Evolutionary conservation across 2,888 invertebrate genomes (phyloP).

Genomic region (Hypena proboscidalis): DNA sequence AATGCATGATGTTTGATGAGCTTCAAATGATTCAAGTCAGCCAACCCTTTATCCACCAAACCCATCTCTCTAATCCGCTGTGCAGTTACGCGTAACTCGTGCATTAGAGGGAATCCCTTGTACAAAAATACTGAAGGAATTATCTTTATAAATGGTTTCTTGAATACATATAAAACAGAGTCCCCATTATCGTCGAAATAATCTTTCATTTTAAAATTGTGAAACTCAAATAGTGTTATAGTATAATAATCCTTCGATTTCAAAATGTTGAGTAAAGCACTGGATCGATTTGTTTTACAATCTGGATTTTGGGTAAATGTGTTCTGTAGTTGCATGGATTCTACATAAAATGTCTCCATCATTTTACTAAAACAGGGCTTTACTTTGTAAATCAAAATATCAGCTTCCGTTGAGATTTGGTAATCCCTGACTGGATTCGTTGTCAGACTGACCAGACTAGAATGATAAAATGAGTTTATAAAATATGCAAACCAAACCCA

Average conservation of each 20-base stretch:
- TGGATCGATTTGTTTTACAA: constrained; percentile 29
- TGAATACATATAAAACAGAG: constrained; percentile 35
- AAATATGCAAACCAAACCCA: constrained; percentile 59
- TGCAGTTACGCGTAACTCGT: constrained; percentile 40
- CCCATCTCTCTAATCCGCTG: constrained; percentile 57
- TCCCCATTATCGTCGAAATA: constrained; percentile 48
- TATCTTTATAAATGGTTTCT: constrained; percentile 46
- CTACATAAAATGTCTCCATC: constrained; percentile 29
- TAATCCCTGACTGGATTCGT: constrained; percentile 35
- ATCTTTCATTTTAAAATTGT: constrained; percentile 41
- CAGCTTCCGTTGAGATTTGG: constrained; percentile 36
- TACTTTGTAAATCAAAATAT: constrained; percentile 11
- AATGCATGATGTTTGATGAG: constrained; percentile 28
- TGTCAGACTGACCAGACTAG: constrained; percentile 44
- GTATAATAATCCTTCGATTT: constrained; percentile 47
- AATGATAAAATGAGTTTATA: constrained; percentile 44
- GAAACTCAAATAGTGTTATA: constrained; percentile 43
- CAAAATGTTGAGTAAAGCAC: constrained; percentile 51
- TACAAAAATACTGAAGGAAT: constrained; percentile 57
- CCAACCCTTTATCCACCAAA: constrained; percentile 36
- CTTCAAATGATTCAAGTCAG: constrained; percentile 30
- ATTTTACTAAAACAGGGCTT: constrained; percentile 18
- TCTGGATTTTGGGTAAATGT: neutral
- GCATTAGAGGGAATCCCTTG: too few relatives aligned
- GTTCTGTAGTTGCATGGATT: constrained; percentile 20